These are phyloP conservation scores for Oscheius sp. DNA, from an alignment of 1,140 invertebrate genomes.

Conservation along the genomic window DNA sequence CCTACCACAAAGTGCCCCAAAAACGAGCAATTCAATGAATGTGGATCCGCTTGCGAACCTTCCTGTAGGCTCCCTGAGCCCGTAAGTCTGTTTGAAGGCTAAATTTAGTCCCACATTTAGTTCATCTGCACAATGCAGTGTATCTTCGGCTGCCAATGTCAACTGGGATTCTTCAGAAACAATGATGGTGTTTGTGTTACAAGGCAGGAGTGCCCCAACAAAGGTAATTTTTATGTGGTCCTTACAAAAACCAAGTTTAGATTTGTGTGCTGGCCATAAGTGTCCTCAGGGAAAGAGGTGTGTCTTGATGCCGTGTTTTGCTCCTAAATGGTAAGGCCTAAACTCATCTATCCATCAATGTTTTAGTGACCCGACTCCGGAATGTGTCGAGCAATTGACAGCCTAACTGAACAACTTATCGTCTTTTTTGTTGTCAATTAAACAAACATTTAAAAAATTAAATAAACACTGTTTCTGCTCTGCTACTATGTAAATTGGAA, in stretches of 20 bases:
- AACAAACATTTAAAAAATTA: too few species aligned
- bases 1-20: background rate
- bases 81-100: background rate
- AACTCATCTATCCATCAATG: background rate
- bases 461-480: too few species aligned
- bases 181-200: background rate
- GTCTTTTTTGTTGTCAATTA: too few species aligned
- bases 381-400: too few species aligned
- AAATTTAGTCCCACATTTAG: background rate
- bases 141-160: slow-evolving; percentile 16
- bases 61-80: slow-evolving; percentile 2
- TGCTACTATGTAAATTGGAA: too few species aligned
- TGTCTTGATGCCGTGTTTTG: slow-evolving; percentile 7
- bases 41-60: slow-evolving; percentile 26
- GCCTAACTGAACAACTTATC: too few species aligned
- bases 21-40: slow-evolving; percentile 7
- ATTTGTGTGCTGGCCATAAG: background rate
- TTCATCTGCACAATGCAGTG: slow-evolving; percentile 18
- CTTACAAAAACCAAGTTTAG: background rate
- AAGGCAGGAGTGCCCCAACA: background rate
- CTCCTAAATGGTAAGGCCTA: background rate
- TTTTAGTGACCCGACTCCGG: slow-evolving; percentile 10
- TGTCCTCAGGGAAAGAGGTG: slow-evolving; percentile 8
- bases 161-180: slow-evolving; percentile 11
- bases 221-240: background rate